Base-by-base conservation (phyloP, 2,888 invertebrate genomes). In the Quadroppia sp. region DNA sequence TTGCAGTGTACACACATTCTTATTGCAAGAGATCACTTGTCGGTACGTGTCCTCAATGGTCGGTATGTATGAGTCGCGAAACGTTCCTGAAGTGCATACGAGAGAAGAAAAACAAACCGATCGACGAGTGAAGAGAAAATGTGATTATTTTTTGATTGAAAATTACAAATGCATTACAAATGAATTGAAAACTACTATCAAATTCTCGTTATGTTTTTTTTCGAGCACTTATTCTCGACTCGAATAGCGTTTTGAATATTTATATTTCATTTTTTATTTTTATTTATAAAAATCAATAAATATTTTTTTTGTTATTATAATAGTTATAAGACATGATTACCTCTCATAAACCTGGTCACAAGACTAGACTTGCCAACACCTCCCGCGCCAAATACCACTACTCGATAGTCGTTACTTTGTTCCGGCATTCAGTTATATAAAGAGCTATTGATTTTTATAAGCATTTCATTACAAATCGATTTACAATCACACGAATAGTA, bases 31-130 rank as follows among this genome's bases (percentile, higher is more conserved):
- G 82, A 96, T 96, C 79, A 96, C 95, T 89, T 96, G 95, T 84
- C 98, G 88, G 85, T 99, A 99, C 45, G 98, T 99, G 84, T 99
- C 99, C 86, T 99, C 99, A 80, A 99, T 97, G 73, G 99, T 99
- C 53, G 99, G 99, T 82, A 99, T 95, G 84, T 99, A 99, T 79
- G 93, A 93, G 82, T 99, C 99, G 78, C 95, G 89, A 85, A 99
- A 99, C 75, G 97, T 98, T 78, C 98, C 98, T 84, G 95, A 30
- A 40, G 64, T 36, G 25, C 20, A 53, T n/a, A n/a, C n/a, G n/a
- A n/a, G n/a, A n/a, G n/a, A n/a, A n/a, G n/a, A n/a, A n/a, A n/a
- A 7, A 23, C 53, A 53, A 53, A 23, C 25, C 3, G 25, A n/a
- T n/a, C n/a, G n/a, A n/a, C n/a, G n/a, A n/a, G n/a, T n/a, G n/a